A percentile compares a stretch with the other conserved stretches of the same genome.
Evolutionary conservation across 2,888 invertebrate species (phyloP).

Genomic region (Hymenopus coronatus): DNA sequence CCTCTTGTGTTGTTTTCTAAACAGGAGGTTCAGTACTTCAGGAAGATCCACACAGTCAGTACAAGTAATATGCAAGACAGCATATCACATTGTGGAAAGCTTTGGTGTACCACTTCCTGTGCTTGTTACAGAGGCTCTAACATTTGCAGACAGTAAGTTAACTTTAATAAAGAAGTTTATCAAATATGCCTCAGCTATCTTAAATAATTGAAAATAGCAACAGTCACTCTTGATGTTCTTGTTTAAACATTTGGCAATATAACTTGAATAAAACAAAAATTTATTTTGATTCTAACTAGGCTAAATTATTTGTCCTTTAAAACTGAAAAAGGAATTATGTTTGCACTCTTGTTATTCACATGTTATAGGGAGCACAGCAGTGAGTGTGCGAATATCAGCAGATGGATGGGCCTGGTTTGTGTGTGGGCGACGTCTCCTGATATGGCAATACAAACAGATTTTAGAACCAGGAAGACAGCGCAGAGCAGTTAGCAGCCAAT

Average conservation of each 20-base stretch:
- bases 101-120: slow-evolving; percentile 83
- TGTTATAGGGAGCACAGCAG: slow-evolving; percentile 47
- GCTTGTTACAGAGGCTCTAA: slow-evolving; percentile 82
- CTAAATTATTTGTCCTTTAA: too few relatives aligned
- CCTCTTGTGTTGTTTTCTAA: too few relatives aligned
- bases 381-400: slow-evolving; percentile 62
- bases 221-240: background rate
- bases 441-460: slow-evolving; percentile 67
- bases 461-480: slow-evolving; percentile 21
- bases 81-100: slow-evolving; percentile 70
- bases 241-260: too few relatives aligned
- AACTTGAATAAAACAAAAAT: too few relatives aligned
- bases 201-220: background rate
- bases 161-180: background rate
- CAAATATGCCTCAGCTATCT: background rate
- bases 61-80: slow-evolving; percentile 73
- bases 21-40: slow-evolving; percentile 55
- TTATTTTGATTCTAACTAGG: too few relatives aligned
- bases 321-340: too few relatives aligned
- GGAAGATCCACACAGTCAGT: slow-evolving; percentile 65
- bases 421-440: slow-evolving; percentile 75
- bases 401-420: slow-evolving; percentile 84
- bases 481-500: slow-evolving; percentile 53
- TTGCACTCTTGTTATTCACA: background rate
- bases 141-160: slow-evolving; percentile 67